These are phyloP conservation scores for Phyllotis vaccarum DNA, from an alignment of 2,797 vertebrate genomes.

Conservation along the genomic window DNA sequence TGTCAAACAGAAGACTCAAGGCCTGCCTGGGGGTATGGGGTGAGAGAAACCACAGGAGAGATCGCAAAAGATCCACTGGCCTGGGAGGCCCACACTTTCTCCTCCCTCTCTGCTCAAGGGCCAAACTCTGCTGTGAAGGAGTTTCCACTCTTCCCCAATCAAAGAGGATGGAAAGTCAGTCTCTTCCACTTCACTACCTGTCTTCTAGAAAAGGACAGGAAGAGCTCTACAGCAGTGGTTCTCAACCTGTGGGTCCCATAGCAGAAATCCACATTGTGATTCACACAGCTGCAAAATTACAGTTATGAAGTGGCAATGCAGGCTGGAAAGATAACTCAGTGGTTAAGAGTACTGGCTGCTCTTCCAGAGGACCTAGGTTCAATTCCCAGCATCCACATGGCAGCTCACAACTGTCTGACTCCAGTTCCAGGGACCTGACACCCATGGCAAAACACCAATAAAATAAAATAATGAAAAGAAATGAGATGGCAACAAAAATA, in stretches of 20 bases:
- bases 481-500: background rate
- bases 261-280: background rate
- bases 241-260: background rate
- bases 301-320: background rate
- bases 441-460: no score
- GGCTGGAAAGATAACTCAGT: no score
- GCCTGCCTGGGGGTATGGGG: slow-evolving; percentile 91
- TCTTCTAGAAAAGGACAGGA: background rate
- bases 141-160: background rate
- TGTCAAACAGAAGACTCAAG: slow-evolving; percentile 95
- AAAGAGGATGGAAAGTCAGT: background rate
- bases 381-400: no score
- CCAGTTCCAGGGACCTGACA: no score
- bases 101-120: background rate
- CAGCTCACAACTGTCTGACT: no score
- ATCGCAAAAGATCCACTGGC: slow-evolving; percentile 6
- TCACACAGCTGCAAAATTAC: no score
- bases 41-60: slow-evolving; percentile 6
- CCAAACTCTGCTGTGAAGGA: background rate
- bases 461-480: no score
- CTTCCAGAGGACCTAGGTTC: no score
- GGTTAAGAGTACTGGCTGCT: no score
- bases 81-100: background rate
- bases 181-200: background rate
- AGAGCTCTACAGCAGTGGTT: background rate